Conservation (phyloP, 1,140 invertebrate species). For the Drosophila sp. region DNA sequence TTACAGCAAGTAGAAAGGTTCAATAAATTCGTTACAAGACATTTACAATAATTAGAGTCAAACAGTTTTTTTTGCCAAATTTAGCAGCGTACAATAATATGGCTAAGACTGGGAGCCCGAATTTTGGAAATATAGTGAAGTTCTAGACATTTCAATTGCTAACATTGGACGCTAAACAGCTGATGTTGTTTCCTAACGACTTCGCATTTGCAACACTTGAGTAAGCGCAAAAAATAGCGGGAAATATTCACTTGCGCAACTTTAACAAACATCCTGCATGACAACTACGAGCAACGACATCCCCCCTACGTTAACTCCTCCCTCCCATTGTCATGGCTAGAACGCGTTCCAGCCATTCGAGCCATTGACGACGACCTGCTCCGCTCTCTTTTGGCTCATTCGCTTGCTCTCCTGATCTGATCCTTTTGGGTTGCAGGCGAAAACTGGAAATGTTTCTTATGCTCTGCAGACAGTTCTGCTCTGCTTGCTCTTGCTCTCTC, state of each 20-base stretch:
- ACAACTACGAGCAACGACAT: conserved; percentile 20
- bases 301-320: background rate
- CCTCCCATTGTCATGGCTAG: conserved; percentile 1
- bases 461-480: conserved; percentile 6
- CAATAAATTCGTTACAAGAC: no score
- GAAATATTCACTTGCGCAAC: conserved; percentile 58
- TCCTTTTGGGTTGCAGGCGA: conserved; percentile 45
- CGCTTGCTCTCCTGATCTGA: conserved; percentile 43
- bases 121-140: no score
- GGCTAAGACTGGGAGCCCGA: no score
- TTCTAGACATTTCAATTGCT: background rate
- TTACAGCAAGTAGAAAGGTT: no score
- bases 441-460: conserved; percentile 56
- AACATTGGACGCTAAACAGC: conserved; percentile 25
- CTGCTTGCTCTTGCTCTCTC: no score
- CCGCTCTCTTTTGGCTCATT: conserved; percentile 34
- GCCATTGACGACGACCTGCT: conserved; percentile 28
- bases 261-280: conserved; percentile 46
- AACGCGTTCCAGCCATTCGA: conserved; percentile 40
- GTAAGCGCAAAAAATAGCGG: conserved; percentile 43
- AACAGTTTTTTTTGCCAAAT: no score
- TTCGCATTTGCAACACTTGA: conserved; percentile 2
- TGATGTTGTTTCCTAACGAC: conserved; percentile 17
- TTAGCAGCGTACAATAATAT: no score
- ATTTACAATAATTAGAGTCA: no score